phyloP scores from a whole-genome alignment of 2,888 invertebrate genomes.

The Oegoconia quadripuncta region DNA sequence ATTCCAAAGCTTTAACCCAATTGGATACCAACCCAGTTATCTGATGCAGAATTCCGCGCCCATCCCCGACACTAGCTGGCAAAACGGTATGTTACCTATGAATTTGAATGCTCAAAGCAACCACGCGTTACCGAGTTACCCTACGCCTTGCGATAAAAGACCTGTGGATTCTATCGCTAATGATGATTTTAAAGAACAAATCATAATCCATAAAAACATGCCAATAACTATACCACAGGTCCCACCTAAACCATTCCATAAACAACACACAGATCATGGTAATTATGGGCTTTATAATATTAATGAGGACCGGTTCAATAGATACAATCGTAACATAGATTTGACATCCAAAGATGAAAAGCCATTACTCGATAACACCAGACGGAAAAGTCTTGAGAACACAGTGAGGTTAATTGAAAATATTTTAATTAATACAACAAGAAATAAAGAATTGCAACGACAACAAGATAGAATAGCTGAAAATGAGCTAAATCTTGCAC shows the following conservation, averaged over 20 bases:
- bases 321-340: slow-evolving; percentile 18
- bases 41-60: slow-evolving; percentile 30
- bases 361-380: slow-evolving; percentile 30
- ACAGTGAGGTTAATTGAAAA: slow-evolving; percentile 60
- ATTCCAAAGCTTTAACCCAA: slow-evolving; percentile 43
- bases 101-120: slow-evolving; percentile 45
- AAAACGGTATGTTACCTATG: slow-evolving; percentile 48
- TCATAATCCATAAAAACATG: slow-evolving; percentile 21
- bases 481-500: no score
- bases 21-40: slow-evolving; percentile 36
- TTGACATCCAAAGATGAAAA: slow-evolving; percentile 17
- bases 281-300: slow-evolving; percentile 10
- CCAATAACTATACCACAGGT: slow-evolving; percentile 48
- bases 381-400: slow-evolving; percentile 56
- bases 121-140: slow-evolving; percentile 29
- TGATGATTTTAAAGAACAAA: slow-evolving; percentile 14
- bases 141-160: slow-evolving; percentile 25
- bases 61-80: slow-evolving; percentile 35
- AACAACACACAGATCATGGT: slow-evolving; percentile 9
- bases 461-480: slow-evolving; percentile 1
- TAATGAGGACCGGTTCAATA: slow-evolving; percentile 17
- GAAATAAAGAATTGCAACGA: slow-evolving; percentile 18
- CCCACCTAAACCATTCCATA: slow-evolving; percentile 40
- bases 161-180: slow-evolving; percentile 9
- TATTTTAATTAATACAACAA: slow-evolving; percentile 44